Percentiles rank a stretch among this genome's conserved stretches.
These are phyloP conservation scores for Akabosia matsudoensis DNA, from an alignment of 1,140 invertebrate species.

Conservation along the genomic window DNA sequence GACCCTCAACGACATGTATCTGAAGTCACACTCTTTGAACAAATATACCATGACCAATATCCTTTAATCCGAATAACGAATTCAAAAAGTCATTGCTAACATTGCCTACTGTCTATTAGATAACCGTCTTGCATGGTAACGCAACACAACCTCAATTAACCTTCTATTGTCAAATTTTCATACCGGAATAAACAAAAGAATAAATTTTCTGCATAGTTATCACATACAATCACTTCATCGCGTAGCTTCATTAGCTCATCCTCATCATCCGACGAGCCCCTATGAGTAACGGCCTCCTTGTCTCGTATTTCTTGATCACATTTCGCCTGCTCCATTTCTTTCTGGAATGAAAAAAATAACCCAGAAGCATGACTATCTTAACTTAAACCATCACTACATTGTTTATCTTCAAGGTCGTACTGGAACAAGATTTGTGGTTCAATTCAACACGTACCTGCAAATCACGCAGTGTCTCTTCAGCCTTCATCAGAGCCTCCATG, in stretches of 20 bases:
- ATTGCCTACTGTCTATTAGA: too few species aligned
- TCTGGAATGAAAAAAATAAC: slow-evolving; percentile 50
- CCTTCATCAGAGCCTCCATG: slow-evolving; percentile 85
- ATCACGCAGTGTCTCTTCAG: slow-evolving; percentile 78
- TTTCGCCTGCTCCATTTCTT: slow-evolving; percentile 61
- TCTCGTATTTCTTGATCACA: slow-evolving; percentile 68
- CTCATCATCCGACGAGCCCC: slow-evolving; percentile 65
- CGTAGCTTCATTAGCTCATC: slow-evolving; percentile 72
- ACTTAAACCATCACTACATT: neutral
- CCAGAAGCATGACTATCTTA: neutral
- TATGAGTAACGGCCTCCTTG: slow-evolving; percentile 62
- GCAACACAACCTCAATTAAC: too few species aligned
- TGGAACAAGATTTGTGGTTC: slow-evolving; percentile 46
- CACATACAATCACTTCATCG: slow-evolving; percentile 71
- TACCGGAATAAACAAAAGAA: neutral
- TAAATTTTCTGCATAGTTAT: neutral
- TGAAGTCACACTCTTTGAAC: too few species aligned
- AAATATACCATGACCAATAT: too few species aligned
- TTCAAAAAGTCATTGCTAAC: too few species aligned
- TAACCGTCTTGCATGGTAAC: too few species aligned
- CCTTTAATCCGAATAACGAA: too few species aligned
- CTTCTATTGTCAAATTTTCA: too few species aligned
- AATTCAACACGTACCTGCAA: slow-evolving; percentile 64
- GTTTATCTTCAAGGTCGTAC: neutral
- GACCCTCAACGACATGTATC: too few species aligned